These are phyloP conservation scores for Acomys russatus DNA, from an alignment of 2,797 vertebrate genomes.

Conservation along the genomic window DNA sequence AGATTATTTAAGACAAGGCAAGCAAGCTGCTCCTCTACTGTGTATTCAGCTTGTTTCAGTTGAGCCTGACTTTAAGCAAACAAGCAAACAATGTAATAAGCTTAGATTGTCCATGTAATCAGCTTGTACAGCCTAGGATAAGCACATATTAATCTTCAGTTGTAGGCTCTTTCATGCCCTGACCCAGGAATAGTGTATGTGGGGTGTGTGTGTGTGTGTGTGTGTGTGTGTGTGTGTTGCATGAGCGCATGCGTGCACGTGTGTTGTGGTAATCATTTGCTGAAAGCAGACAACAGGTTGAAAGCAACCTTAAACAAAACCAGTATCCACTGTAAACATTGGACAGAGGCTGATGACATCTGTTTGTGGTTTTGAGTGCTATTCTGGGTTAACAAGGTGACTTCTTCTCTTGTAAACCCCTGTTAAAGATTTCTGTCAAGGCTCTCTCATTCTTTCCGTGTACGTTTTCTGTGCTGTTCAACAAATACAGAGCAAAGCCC, in stretches of 20 bases:
- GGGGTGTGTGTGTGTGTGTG: background rate
- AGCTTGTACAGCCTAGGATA: background rate
- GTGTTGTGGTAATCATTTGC: background rate
- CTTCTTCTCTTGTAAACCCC: background rate
- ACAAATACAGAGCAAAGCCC: background rate
- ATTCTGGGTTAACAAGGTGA: background rate
- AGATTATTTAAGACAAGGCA: background rate
- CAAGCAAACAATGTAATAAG: background rate
- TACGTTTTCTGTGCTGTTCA: background rate
- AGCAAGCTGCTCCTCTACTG: background rate
- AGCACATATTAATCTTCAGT: background rate
- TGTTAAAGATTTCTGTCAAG: background rate
- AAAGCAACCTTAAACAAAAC: background rate
- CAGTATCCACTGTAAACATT: background rate
- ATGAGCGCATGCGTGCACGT: no score
- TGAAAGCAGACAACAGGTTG: background rate
- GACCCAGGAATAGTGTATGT: background rate
- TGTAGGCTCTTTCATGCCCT: no score
- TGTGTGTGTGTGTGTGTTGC: background rate
- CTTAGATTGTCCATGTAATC: background rate
- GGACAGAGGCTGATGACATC: background rate
- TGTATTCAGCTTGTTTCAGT: background rate
- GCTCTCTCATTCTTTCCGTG: background rate
- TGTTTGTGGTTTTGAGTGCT: background rate
- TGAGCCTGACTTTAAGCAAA: background rate